Evolutionary conservation across 2,797 vertebrate species (phyloP), one percentile per base, ranked within the genome.

Genomic region (Perdix hodgsoniae): DNA sequence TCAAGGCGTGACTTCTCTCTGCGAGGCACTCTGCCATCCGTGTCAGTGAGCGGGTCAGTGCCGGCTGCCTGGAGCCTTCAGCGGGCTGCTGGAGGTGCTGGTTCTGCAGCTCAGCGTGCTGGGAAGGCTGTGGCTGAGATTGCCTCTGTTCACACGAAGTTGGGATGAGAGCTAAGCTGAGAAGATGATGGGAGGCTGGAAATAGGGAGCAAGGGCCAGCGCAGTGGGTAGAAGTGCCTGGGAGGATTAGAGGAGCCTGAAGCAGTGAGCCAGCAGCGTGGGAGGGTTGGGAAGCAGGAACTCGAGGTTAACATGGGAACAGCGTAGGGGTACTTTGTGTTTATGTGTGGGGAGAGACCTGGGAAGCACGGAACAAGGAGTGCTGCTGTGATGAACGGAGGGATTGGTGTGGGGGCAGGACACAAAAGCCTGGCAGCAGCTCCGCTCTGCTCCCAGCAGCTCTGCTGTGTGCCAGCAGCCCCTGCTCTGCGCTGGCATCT

Each of bases 261-360:
- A 78, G 76, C 56, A 88, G 80, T 0, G 26, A 89, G 70, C 84
- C 69, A 81, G 69, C 76, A 65, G 87, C 15, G 95, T 96, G 94
- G 92, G 95, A 95, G 94, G 84, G 77, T 78, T 92, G 79, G 82
- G 92, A 95, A 94, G 87, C 91, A 93, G 91, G 91, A 93, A 91
- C 76, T 85, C 3, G 8, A 94, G 91, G 95, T 92, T 94, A 91
- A 50, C 54, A 77, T 69, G 82, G 84, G 85, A 96, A 95, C 50
- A 85, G 89, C 26, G 60, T 79, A 65, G 91, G 89, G 86, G 65
- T 63, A 9, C 57, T 74, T 61, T 66, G 39, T 91, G 56, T 91
- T 76, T 79, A 33, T 82, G 57, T 44, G 49, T 45, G 72, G 33
- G 69, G 66, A 67, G 83, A 61, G 70, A 86, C 78, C 56, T 76